A percentile compares a stretch with the other conserved stretches of the same genome.
Evolutionary conservation across 2,888 invertebrate species (phyloP).

Genomic region (Augiades crinisus): DNA sequence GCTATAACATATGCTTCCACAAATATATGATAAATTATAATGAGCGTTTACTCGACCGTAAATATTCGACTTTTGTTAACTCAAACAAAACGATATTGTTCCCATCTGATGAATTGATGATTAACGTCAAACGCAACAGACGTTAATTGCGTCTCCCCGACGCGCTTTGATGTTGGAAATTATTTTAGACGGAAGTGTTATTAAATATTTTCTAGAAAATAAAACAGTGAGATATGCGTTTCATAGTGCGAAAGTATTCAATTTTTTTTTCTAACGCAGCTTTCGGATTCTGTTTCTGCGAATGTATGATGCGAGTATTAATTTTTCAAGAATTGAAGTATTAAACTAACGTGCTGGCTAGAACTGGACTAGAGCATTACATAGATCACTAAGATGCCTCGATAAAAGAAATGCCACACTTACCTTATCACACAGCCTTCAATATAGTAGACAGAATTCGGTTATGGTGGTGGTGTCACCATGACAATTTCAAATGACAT

Average conservation of each 20-base stretch:
- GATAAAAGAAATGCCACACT: no score
- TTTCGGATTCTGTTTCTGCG: neutral
- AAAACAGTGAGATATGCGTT: conserved; percentile 10
- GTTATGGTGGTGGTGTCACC: no score
- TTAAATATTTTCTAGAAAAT: conserved; percentile 29
- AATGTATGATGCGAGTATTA: no score
- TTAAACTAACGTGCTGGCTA: no score
- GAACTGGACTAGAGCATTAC: no score
- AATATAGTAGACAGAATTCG: no score
- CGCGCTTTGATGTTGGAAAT: conserved; percentile 28
- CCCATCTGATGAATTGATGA: conserved; percentile 29
- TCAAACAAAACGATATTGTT: conserved; percentile 34
- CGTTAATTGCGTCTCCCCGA: conserved; percentile 18
- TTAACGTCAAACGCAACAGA: conserved; percentile 24
- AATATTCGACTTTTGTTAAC: conserved; percentile 34
- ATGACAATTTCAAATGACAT: no score
- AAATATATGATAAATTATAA: conserved; percentile 38
- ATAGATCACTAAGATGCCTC: no score
- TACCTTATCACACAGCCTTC: no score
- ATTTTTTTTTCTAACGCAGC: no score
- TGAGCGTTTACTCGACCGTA: conserved; percentile 30
- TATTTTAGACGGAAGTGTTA: conserved; percentile 18
- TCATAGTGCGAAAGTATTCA: conserved; percentile 3
- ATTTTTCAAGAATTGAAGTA: no score
- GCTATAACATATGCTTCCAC: conserved; percentile 40